A percentile compares a stretch with the other conserved stretches of the same genome.
Evolutionary conservation across 2,888 invertebrate species (phyloP).

Genomic region (Drosophila fungiperda): DNA sequence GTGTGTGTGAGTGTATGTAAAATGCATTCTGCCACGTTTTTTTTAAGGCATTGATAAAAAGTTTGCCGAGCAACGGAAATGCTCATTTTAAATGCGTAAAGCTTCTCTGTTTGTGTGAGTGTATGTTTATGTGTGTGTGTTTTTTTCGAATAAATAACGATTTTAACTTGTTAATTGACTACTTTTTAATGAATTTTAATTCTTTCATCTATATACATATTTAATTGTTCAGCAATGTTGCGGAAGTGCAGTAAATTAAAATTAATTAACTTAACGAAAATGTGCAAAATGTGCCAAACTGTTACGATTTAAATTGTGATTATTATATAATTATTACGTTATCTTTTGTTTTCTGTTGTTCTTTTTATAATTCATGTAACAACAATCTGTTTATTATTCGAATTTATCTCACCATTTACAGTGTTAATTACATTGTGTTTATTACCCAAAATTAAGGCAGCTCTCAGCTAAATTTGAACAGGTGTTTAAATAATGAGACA

Average conservation of each 20-base stretch:
- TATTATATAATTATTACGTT: constrained; percentile 57
- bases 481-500: constrained; percentile 8
- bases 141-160: constrained; percentile 51
- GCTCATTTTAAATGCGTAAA: constrained; percentile 47
- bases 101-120: background rate
- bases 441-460: constrained; percentile 1
- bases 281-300: constrained; percentile 36
- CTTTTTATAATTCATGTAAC: constrained; percentile 45
- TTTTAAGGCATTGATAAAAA: constrained; percentile 68
- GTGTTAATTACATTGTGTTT: constrained; percentile 25
- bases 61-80: constrained; percentile 37
- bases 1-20: constrained; percentile 13
- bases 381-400: constrained; percentile 47
- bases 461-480: background rate
- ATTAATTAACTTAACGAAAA: constrained; percentile 67
- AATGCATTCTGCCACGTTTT: constrained; percentile 44
- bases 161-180: constrained; percentile 72
- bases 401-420: constrained; percentile 32
- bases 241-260: constrained; percentile 63
- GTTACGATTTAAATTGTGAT: constrained; percentile 54
- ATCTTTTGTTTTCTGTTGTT: constrained; percentile 8
- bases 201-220: background rate
- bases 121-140: too few relatives aligned
- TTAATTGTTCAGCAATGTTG: constrained; percentile 13
- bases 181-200: constrained; percentile 70